phyloP scores from a whole-genome alignment of 2,797 vertebrate species.

The Remorina albescens region DNA sequence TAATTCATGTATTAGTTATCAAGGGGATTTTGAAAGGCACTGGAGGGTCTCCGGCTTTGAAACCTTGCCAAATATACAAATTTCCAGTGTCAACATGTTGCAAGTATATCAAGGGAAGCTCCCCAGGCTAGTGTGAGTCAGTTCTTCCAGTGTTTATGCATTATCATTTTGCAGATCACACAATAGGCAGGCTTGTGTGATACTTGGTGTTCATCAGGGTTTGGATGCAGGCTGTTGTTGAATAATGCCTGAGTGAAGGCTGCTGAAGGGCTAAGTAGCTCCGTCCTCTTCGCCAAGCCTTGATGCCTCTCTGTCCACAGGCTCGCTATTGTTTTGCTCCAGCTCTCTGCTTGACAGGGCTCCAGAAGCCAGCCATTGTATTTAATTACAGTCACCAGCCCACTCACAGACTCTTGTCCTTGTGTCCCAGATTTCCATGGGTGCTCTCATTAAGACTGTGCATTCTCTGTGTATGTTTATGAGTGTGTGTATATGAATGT shows the following conservation, averaged over 20 bases:
- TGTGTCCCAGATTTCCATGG: slow-evolving; percentile 83
- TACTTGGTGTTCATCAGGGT: slow-evolving; percentile 67
- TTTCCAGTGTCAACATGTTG: slow-evolving; percentile 61
- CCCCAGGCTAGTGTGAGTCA: slow-evolving; percentile 74
- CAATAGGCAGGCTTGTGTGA: slow-evolving; percentile 72
- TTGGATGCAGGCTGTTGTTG: slow-evolving; percentile 66
- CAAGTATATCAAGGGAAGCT: slow-evolving; percentile 51
- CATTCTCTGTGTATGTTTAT: slow-evolving; percentile 48
- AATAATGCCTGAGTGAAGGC: slow-evolving; percentile 68
- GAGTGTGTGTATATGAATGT: slow-evolving; percentile 23
- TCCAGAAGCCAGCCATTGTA: slow-evolving; percentile 84
- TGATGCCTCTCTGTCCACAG: slow-evolving; percentile 72
- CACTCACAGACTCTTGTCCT: slow-evolving; percentile 79
- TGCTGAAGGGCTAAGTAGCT: slow-evolving; percentile 72
- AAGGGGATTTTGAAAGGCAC: slow-evolving; percentile 45
- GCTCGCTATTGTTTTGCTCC: slow-evolving; percentile 78
- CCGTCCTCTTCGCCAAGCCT: slow-evolving; percentile 57
- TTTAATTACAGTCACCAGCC: slow-evolving; percentile 85
- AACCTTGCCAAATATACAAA: slow-evolving; percentile 51
- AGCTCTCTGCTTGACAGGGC: slow-evolving; percentile 73
- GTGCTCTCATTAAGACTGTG: slow-evolving; percentile 79
- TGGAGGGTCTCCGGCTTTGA: slow-evolving; percentile 51
- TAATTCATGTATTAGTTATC: slow-evolving; percentile 56
- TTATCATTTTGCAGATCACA: slow-evolving; percentile 45
- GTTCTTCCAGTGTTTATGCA: slow-evolving; percentile 65